phyloP scores from a whole-genome alignment of 2,113 vertebrate genomes.

The Myrmecophaga tridactyla region DNA sequence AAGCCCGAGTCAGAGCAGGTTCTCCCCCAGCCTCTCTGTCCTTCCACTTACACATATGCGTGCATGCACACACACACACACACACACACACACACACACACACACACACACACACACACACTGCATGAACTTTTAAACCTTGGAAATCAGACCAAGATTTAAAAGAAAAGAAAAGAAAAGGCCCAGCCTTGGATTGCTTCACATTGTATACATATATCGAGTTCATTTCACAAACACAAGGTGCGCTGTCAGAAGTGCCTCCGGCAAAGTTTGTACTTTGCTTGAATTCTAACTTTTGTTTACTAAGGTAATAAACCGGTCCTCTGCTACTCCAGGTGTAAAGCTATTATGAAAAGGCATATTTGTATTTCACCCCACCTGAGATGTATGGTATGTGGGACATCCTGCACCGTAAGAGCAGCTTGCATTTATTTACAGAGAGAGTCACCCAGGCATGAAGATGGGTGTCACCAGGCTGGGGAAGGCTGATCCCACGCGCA shows the following conservation, averaged over 20 bases:
- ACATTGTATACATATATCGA: slow-evolving; percentile 66
- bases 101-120: too few species aligned
- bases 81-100: too few species aligned
- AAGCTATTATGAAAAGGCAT: slow-evolving; percentile 87
- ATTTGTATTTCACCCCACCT: slow-evolving; percentile 86
- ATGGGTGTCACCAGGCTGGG: neutral
- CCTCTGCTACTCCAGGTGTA: slow-evolving; percentile 87
- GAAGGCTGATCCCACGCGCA: neutral
- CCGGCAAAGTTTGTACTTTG: slow-evolving; percentile 89
- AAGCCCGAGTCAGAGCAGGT: slow-evolving; percentile 7
- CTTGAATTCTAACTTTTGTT: slow-evolving; percentile 87
- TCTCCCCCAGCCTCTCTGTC: neutral
- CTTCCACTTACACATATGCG: neutral
- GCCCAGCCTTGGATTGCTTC: slow-evolving; percentile 73
- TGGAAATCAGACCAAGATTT: slow-evolving; percentile 39
- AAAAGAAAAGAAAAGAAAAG: neutral
- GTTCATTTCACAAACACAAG: slow-evolving; percentile 85
- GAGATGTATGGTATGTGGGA: slow-evolving; percentile 81
- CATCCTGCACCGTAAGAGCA: slow-evolving; percentile 67
- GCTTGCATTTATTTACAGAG: slow-evolving; percentile 71
- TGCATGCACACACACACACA: neutral
- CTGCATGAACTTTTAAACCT: slow-evolving; percentile 75
- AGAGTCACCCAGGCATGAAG: slow-evolving; percentile 5
- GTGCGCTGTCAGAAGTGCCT: slow-evolving; percentile 84
- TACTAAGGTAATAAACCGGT: slow-evolving; percentile 86